Base-by-base conservation (phyloP, 2,888 invertebrate species). In the Platycheirus albimanus region DNA sequence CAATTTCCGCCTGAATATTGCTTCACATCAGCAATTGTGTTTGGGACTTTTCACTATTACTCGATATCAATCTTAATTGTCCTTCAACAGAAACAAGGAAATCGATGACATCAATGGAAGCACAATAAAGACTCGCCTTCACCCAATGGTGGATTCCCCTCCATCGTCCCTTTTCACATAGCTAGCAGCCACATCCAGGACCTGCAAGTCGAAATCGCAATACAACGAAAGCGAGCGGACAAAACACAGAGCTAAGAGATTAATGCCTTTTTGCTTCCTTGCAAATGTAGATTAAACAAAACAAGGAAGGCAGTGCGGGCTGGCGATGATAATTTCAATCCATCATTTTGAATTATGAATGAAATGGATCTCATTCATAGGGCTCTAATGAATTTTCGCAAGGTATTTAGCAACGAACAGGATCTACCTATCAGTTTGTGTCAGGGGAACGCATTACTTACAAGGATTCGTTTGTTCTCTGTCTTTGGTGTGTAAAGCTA, bases 291-390 rank as follows among this genome's bases (percentile, higher is more conserved):
- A 78, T 74, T 78, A 83, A 28, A 58, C 78, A 78, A 78, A 77
- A 51, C 69, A 36, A 58, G 67, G 56, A 83, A 54, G 69, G 74
- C 72, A 58, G 43, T 45, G 45, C 19, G 67, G 69, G 47, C 63
- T 72, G 72, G 72, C 67, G 72, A 78, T 83, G 83, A 83, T 83
- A 83, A 83, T 83, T 83, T 78, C 78, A 72, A 83, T 83, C 83
- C 83, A 83, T 83, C 83, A 83, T 83, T 83, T 83, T 83, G 83
- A 83, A 78, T 83, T 83, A 83, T 83, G 83, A 83, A 78, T 78
- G 78, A 74, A 83, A 83, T 83, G 72, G 83, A 83, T 83, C 83
- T 83, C 83, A 63, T 83, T 69, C 78, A 74, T 72, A 43, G 78
- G 56, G 58, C 78, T 74, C 72, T 83, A 83, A 83, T 83, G 78